Percentiles rank a stretch among this genome's conserved stretches.
Conservation (phyloP, 2,113 vertebrate genomes). For the Corythaeola cristata region DNA sequence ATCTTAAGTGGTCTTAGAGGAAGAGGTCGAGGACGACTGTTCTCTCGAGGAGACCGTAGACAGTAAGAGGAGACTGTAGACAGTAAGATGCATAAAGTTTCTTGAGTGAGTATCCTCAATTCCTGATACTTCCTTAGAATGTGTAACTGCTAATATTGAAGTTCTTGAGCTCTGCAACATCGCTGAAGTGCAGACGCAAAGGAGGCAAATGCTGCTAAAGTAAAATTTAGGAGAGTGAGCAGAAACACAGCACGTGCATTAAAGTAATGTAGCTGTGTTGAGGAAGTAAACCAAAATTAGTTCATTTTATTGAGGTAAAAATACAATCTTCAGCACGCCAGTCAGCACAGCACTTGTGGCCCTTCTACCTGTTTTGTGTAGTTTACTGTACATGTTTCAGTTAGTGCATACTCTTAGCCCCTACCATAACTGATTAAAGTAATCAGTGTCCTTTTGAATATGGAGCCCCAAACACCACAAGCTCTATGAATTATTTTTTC, state of each 20-base stretch:
- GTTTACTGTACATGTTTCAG: background rate
- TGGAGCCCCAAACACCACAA: background rate
- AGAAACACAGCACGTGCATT: background rate
- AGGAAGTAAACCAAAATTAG: background rate
- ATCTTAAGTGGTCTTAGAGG: constrained; percentile 1
- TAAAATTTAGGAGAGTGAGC: background rate
- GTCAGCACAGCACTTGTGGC: background rate
- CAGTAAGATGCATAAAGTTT: background rate
- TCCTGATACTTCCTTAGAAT: background rate
- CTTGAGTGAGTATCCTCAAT: background rate
- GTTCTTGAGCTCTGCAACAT: background rate
- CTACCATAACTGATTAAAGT: background rate
- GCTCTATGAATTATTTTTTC: background rate
- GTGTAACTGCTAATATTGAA: background rate
- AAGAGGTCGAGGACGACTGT: background rate
- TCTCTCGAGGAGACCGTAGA: background rate
- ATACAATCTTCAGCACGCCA: background rate
- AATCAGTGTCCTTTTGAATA: background rate
- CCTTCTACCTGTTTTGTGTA: background rate
- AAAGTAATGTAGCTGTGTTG: background rate
- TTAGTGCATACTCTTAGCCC: background rate
- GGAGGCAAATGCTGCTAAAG: background rate
- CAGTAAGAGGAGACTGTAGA: background rate
- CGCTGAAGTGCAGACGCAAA: background rate
- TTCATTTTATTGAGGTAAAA: background rate